phyloP scores from a whole-genome alignment of 1,140 invertebrate species.

The Euwallacea similis region DNA sequence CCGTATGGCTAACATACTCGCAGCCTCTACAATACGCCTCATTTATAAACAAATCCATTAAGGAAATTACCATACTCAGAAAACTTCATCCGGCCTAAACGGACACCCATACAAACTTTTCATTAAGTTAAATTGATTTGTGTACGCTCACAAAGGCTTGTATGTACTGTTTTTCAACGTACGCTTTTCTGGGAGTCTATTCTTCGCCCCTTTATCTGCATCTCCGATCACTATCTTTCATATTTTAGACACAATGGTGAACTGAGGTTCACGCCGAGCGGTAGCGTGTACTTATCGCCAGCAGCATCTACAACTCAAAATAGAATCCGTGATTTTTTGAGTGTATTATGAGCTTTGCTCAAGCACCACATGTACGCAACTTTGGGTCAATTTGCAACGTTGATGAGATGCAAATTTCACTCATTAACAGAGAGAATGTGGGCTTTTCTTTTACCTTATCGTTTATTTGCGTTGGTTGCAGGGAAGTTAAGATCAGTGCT shows the following conservation, averaged over 20 bases:
- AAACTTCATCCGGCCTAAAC: slow-evolving; percentile 32
- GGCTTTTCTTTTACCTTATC: no score
- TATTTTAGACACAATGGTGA: slow-evolving; percentile 51
- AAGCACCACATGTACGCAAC: neutral
- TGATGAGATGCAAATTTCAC: no score
- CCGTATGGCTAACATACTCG: no score
- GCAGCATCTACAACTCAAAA: slow-evolving; percentile 41
- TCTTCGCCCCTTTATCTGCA: slow-evolving; percentile 44
- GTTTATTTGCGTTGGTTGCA: no score
- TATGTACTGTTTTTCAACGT: slow-evolving; percentile 39
- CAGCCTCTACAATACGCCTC: neutral
- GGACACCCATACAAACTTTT: slow-evolving; percentile 38
- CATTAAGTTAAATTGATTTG: slow-evolving; percentile 49
- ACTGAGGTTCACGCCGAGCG: slow-evolving; percentile 47
- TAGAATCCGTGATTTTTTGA: slow-evolving; percentile 22
- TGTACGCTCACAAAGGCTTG: slow-evolving; percentile 38
- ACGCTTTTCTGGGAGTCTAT: slow-evolving; percentile 44
- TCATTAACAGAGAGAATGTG: no score
- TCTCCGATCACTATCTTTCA: slow-evolving; percentile 50
- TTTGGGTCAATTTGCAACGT: no score
- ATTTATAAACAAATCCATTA: slow-evolving; percentile 33
- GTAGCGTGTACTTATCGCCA: slow-evolving; percentile 43
- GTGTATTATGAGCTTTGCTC: slow-evolving; percentile 4
- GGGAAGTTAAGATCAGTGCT: neutral
- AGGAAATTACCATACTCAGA: slow-evolving; percentile 35